Evolutionary conservation across 2,888 invertebrate species (phyloP), one percentile per base, ranked within the genome.

Genomic region (Pheosia tremula): DNA sequence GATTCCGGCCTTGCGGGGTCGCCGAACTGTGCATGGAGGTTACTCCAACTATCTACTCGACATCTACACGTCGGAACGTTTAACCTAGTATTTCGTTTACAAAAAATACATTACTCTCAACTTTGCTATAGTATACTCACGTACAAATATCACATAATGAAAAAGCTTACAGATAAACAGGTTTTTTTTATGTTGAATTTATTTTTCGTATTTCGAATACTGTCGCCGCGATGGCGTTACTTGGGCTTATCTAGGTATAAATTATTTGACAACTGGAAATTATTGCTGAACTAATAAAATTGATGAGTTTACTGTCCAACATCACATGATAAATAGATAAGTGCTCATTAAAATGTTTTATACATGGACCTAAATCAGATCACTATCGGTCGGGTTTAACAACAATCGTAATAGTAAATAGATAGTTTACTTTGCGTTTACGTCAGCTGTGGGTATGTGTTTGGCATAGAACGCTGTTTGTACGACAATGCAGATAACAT

Each of bases 1-100:
- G 86, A 91, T 91, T 86, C 86, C 91, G 92, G 90, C 93, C 93
- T 93, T 93, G 93, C 80, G 86, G 82, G 91, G 90, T 90, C 91
- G 83, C 75, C 82, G 89, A 87, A 84, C 85, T 81, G 71, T 77
- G 80, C 81, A 83, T 82, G 80, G 84, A 78, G 82, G 83, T 84
- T 82, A 81, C 78, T 75, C 81, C 79, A 45, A 78, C 74, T 80
- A 84, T 87, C 86, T 24, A 24, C 24, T 86, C 77, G 76, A 80
- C 83, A 79, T 81, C 78, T 76, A 72, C 76, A 75, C 70, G 75
- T 67, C 71, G 72, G 62, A 69, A 63, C 72, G 63, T 71, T 75
- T 76, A 75, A 74, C 74, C 74, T 68, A 76, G 74, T 68, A 69
- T 67, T 69, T 58, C 37, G 58, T 61, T 68, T 64, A 69, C 52